Evolutionary conservation across 2,888 invertebrate genomes (phyloP).

Genomic region (Tenthredo livida): DNA sequence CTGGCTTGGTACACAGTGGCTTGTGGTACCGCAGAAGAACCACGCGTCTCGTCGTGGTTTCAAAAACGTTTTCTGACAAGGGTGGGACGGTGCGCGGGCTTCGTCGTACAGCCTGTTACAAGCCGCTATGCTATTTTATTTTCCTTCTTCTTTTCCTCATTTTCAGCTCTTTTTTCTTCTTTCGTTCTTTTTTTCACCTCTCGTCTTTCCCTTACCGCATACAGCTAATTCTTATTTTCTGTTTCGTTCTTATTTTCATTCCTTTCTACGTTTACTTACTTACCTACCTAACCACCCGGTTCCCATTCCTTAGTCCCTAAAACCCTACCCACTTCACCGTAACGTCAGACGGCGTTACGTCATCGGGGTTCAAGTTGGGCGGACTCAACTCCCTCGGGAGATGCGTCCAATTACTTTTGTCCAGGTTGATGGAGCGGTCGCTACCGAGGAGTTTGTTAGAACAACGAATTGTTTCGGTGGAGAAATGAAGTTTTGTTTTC

Average conservation of each 20-base stretch:
- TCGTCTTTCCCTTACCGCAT: background rate
- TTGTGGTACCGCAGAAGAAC: constrained; percentile 2
- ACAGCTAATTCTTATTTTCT: background rate
- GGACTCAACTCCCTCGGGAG: constrained; percentile 18
- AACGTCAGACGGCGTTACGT: constrained; percentile 30
- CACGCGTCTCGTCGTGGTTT: constrained; percentile 2
- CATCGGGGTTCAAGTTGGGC: background rate
- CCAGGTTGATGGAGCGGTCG: constrained; percentile 35
- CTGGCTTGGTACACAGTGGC: background rate
- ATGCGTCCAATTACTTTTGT: constrained; percentile 47
- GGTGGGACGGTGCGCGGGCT: background rate
- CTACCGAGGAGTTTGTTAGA: constrained; percentile 33
- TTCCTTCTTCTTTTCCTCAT: background rate
- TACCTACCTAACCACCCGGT: background rate
- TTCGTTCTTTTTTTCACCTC: background rate
- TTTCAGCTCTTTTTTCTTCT: background rate
- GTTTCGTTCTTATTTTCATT: background rate
- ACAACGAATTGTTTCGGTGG: constrained; percentile 51
- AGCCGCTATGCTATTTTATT: background rate
- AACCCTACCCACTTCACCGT: constrained; percentile 18
- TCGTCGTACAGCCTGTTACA: background rate
- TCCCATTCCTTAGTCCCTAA: background rate
- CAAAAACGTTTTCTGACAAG: constrained; percentile 26
- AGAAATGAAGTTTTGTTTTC: constrained; percentile 11
- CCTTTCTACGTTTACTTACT: background rate